Conservation (phyloP, 2,888 invertebrate species). For the Coelopa pilipes region DNA sequence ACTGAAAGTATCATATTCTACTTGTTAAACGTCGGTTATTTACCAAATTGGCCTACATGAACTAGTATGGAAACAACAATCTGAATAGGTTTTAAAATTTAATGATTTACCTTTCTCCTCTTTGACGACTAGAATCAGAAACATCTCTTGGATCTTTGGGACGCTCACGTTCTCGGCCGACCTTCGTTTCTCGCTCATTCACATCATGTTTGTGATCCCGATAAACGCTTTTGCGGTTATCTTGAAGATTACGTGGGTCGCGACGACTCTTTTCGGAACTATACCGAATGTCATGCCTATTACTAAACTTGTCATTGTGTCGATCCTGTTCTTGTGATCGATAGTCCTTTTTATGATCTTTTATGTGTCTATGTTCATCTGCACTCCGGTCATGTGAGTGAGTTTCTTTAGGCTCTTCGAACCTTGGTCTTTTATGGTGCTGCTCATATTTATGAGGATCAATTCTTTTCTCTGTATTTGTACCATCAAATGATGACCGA, state of each 20-base stretch:
- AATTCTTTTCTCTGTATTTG: not conserved
- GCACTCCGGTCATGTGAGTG: not conserved
- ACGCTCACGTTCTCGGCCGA: not conserved
- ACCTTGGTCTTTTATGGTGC: not conserved
- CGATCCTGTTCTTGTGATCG: not conserved
- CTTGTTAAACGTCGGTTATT: conserved; percentile 2
- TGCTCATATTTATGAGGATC: not conserved
- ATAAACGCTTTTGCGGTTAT: conserved; percentile 5
- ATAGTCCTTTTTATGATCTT: too few species aligned
- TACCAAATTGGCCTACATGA: not conserved
- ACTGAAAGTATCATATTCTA: conserved; percentile 2
- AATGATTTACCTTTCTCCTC: conserved; percentile 2
- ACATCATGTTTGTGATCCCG: not conserved
- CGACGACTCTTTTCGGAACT: not conserved
- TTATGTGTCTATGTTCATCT: too few species aligned
- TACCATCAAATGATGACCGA: conserved; percentile 3
- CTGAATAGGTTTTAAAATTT: too few species aligned
- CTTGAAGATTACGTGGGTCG: not conserved
- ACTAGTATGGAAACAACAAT: too few species aligned
- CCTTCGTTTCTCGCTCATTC: not conserved
- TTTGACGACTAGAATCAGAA: not conserved
- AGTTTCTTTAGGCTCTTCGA: not conserved
- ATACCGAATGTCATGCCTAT: not conserved
- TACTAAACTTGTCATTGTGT: not conserved
- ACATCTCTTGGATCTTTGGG: not conserved